Percentiles rank a stretch among this genome's conserved stretches.
Evolutionary conservation across 2,797 vertebrate genomes (phyloP).

Genomic region (Sternarchorhynchus goeldii): DNA sequence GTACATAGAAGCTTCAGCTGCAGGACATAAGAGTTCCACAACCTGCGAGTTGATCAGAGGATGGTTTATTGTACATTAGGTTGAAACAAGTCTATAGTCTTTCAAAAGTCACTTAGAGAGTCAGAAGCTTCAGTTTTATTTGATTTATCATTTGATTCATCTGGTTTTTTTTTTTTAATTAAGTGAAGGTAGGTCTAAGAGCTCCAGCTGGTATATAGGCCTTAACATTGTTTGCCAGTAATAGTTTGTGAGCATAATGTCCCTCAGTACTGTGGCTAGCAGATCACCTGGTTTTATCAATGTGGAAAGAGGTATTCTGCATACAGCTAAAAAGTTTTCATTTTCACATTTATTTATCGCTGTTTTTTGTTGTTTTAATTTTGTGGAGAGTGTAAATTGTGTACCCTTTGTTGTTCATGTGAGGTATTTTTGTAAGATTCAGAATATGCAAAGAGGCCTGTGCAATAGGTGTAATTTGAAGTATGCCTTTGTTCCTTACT

Average conservation of each 20-base stretch:
- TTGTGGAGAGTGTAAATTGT: constrained; percentile 10
- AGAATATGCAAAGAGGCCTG: constrained; percentile 50
- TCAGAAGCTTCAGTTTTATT: background rate
- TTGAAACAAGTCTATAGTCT: constrained; percentile 24
- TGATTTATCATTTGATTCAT: background rate
- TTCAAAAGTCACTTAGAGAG: constrained; percentile 27
- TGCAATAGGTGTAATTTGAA: constrained; percentile 46
- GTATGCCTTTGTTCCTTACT: constrained; percentile 21
- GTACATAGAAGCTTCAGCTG: constrained; percentile 39
- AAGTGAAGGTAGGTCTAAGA: background rate
- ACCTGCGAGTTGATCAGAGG: constrained; percentile 32
- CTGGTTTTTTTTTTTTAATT: background rate
- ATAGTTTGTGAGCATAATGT: background rate
- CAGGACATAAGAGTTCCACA: constrained; percentile 29
- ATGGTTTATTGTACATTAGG: background rate
- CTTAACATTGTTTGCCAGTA: background rate
- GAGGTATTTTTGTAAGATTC: background rate
- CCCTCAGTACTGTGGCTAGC: background rate
- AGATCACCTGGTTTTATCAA: background rate
- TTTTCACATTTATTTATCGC: background rate
- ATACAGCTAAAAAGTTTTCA: constrained; percentile 18
- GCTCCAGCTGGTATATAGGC: background rate
- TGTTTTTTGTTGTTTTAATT: background rate
- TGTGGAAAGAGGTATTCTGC: background rate
- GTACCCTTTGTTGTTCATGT: background rate